phyloP scores from a whole-genome alignment of 2,888 invertebrate species.

The Cataglyphis altisquamis region DNA sequence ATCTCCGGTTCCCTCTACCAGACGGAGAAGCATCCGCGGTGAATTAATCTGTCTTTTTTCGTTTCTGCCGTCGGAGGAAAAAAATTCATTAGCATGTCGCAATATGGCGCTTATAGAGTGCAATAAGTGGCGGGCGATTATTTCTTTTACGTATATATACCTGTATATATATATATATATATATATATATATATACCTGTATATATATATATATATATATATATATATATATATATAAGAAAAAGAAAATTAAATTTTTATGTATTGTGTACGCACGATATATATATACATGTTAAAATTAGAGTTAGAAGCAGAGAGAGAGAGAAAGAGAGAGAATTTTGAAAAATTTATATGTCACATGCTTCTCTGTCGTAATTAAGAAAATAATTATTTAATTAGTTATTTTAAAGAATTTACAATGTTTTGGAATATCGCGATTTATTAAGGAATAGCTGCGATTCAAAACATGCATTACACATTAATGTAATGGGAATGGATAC shows the following conservation, averaged over 20 bases:
- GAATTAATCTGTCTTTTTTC: constrained; percentile 74
- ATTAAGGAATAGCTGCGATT: constrained; percentile 28
- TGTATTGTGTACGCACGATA: too few relatives aligned
- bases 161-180: too few relatives aligned
- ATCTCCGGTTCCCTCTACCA: not conserved
- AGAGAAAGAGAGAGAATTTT: not conserved
- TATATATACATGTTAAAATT: too few relatives aligned
- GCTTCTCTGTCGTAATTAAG: not conserved
- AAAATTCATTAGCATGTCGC: constrained; percentile 80
- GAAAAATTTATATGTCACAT: not conserved
- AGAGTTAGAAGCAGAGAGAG: not conserved
- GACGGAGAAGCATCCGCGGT: constrained; percentile 54
- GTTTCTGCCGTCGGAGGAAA: constrained; percentile 62
- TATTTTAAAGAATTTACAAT: constrained; percentile 17
- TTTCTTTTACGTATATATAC: too few relatives aligned
- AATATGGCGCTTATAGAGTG: constrained; percentile 62
- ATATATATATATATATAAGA: too few relatives aligned
- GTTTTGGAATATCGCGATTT: constrained; percentile 37
- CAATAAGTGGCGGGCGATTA: constrained; percentile 26
- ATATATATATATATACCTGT: too few relatives aligned
- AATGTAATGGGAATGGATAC: constrained; percentile 41
- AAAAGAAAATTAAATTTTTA: too few relatives aligned
- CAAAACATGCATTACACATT: constrained; percentile 43
- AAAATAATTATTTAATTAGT: constrained; percentile 20
- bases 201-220: too few relatives aligned